Evolutionary conservation across 2,888 invertebrate genomes (phyloP), one percentile per base, ranked within the genome.

Genomic region (Apamea monoglypha): DNA sequence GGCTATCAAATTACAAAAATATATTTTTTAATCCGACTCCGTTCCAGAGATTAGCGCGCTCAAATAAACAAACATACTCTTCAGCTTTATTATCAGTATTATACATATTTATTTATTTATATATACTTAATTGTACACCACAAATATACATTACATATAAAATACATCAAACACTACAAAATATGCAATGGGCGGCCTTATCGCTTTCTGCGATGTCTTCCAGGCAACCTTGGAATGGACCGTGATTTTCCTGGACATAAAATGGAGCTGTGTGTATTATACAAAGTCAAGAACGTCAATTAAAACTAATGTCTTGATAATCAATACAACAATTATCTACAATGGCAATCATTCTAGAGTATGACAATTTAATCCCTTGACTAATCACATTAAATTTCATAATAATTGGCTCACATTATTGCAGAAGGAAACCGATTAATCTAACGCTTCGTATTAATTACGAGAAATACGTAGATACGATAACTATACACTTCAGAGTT

Each of bases 401-500:
- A 64, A 72, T 81, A 83, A 85, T 88, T 85, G 81, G 29, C 32
- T 69, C 59, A 64, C 64, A 81, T 88, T 70, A 81, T 59, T 74
- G 47, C 47, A 25, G 71, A 66, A 70, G 85, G 73, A 47, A 70
- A 73, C 50, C 61, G 16, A 87, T 86, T 80, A 86, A 77, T 80
- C 40, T 53, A 53, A 64, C 40, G 64, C 61, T 81, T 66, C 29
- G 32, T 63, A 79, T 79, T 79, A 78, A 74, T 85, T 74, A 72
- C 76, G 73, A 74, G 72, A 40, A 56, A 32, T 64, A 69, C 25
- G 64, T 71, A 56, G 25, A n/a, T 78, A n/a, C n/a, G 10, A 21
- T 74, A 71, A 53, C 64, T 73, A 56, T 56, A 77, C 68, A 76
- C 59, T 78, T 73, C 40, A n/a, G 21, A 66, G 79, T 85, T 81